Conservation (phyloP, 2,113 vertebrate species). For the Oncorhynchus kisutch region DNA sequence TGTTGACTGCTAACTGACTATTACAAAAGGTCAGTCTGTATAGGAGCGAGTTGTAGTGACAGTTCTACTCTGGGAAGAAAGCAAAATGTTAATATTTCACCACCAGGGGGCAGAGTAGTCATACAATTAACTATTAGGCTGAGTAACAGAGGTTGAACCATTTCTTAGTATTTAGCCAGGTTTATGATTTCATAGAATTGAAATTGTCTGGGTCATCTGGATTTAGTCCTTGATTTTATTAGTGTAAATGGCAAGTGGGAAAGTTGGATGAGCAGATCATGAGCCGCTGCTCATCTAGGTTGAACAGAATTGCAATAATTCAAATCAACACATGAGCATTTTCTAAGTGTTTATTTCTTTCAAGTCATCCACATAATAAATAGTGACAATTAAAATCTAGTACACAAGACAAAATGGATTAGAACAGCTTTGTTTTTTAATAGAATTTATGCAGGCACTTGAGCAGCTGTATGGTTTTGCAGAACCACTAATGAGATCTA, state of each 20-base stretch:
- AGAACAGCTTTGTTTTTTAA: conserved; percentile 44
- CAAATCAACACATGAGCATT: conserved; percentile 33
- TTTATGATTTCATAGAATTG: no score
- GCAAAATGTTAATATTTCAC: neutral
- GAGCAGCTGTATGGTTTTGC: conserved; percentile 42
- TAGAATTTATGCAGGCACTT: conserved; percentile 60
- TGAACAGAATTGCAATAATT: neutral
- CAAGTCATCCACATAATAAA: conserved; percentile 75
- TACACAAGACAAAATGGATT: conserved; percentile 51
- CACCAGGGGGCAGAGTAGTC: conserved; percentile 66
- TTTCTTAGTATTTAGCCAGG: no score
- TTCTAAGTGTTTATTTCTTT: conserved; percentile 71
- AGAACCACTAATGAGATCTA: neutral
- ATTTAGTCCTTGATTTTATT: no score
- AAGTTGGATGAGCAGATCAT: no score
- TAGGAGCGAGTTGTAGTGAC: neutral
- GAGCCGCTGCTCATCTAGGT: no score
- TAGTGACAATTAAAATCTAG: conserved; percentile 69
- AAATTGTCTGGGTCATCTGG: no score
- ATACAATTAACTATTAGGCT: neutral
- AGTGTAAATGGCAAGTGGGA: no score
- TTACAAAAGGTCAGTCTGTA: neutral
- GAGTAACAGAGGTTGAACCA: neutral
- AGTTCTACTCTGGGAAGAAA: neutral
- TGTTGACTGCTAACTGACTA: no score